Percentiles rank a stretch among this genome's conserved stretches.
phyloP scores from a whole-genome alignment of 2,888 invertebrate genomes.

The Dolichomitus sp. region DNA sequence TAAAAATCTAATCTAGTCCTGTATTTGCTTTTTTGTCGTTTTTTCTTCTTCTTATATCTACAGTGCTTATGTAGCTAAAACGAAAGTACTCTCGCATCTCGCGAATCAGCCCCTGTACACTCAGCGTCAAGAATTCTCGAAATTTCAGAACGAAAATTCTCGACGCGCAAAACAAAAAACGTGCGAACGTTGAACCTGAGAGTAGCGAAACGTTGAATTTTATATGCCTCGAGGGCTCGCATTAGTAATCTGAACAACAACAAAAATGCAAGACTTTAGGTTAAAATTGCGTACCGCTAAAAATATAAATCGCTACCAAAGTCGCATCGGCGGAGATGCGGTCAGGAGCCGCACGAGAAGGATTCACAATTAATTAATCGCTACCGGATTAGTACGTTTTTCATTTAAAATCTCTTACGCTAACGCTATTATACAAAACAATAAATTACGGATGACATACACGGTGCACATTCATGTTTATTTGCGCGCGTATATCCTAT shows the following conservation, averaged over 20 bases:
- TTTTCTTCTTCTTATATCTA: conserved; percentile 23
- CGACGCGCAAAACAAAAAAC: background rate
- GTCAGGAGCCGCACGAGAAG: conserved; percentile 33
- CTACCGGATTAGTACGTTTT: conserved; percentile 75
- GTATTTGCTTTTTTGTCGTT: conserved; percentile 34
- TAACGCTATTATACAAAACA: conserved; percentile 77
- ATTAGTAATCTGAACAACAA: background rate
- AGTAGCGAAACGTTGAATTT: conserved; percentile 25
- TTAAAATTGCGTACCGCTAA: conserved; percentile 33
- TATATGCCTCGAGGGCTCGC: conserved; percentile 10
- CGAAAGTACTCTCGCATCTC: conserved; percentile 40
- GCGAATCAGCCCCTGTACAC: conserved; percentile 7
- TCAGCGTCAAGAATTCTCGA: conserved; percentile 12
- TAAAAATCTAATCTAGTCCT: conserved; percentile 76
- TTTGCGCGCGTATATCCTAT: conserved; percentile 58
- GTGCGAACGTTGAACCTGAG: conserved; percentile 40
- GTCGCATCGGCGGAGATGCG: background rate
- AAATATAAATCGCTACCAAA: conserved; percentile 29
- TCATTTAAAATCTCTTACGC: conserved; percentile 52
- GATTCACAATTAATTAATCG: conserved; percentile 66
- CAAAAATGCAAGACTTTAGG: conserved; percentile 36
- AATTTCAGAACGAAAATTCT: conserved; percentile 15
- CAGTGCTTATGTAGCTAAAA: conserved; percentile 43
- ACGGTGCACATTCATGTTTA: conserved; percentile 61
- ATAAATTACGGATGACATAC: conserved; percentile 79